Conservation (phyloP, 2,888 invertebrate genomes). For the Tryphoninae sp. region DNA sequence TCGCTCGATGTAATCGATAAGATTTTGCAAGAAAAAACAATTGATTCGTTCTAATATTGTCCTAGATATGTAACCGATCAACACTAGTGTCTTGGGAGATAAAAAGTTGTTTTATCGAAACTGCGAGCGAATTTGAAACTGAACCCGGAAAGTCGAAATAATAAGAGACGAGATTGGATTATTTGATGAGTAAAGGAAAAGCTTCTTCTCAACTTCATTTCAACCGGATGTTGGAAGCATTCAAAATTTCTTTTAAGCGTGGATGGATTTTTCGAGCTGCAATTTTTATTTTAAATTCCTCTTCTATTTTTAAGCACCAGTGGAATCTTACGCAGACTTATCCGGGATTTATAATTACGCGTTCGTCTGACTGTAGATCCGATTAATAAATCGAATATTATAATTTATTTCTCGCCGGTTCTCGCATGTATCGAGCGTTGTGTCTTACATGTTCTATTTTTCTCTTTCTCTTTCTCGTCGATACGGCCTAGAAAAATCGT, state of each 20-base stretch:
- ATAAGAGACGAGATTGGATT: background rate
- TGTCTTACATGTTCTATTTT: background rate
- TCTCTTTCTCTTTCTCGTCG: background rate
- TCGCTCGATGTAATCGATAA: conserved; percentile 30
- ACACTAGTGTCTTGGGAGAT: background rate
- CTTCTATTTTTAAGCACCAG: background rate
- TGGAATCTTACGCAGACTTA: background rate
- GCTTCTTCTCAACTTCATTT: background rate
- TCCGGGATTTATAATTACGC: background rate
- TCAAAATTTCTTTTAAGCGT: background rate
- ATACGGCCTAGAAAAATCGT: conserved; percentile 45
- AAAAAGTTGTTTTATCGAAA: background rate
- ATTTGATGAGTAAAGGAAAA: background rate
- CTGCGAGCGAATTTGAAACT: background rate
- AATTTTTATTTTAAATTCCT: background rate
- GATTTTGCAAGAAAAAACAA: conserved; percentile 33
- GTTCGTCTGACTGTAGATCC: conserved; percentile 6
- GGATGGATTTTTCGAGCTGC: background rate
- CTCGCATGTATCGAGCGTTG: background rate
- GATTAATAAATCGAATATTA: conserved; percentile 6
- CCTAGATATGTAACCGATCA: conserved; percentile 25
- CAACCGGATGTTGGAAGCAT: background rate
- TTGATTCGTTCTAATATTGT: conserved; percentile 32
- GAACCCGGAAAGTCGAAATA: background rate
- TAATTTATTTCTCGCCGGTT: conserved; percentile 2